Base-by-base conservation (phyloP, 2,797 vertebrate genomes). In the Scolopax rusticola region DNA sequence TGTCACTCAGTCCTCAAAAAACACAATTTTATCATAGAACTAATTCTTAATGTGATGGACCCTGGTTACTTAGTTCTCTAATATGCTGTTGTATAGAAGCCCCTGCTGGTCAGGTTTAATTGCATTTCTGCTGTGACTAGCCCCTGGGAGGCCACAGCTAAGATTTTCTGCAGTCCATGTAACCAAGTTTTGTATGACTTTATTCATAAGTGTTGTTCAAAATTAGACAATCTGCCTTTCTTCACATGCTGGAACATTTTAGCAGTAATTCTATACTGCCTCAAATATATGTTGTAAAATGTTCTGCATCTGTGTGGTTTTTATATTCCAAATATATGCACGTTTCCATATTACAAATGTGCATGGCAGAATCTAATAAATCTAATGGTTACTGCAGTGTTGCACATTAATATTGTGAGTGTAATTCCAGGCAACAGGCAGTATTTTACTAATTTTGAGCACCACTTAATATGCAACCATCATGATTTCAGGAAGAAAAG, bases 191-290 rank as follows among this genome's bases (percentile, higher is more conserved):
- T 70, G 65, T 76, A 90, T 59, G 2, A 80, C 71, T 94, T 90
- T 84, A 79, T 88, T 92, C 74, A 33, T 59, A 90, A 87, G 15
- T 48, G 76, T 68, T 87, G 21, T 82, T 84, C 16, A 4, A 81
- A 93, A 89, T 89, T 53, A 88, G 48, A 68, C 63, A 74, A 70
- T 90, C 27, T 87, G 40, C 77, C 86, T 92, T 94, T 85, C 70
- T 94, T 60, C 75, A 64, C 57, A 68, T 82, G 38, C 50, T 90
- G 78, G 64, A 80, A 90, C 60, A 68, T 94, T 95, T 91, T 79
- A 77, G 45, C 47, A 86, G 80, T 79, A 95, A 90, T 84, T 93
- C 83, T 90, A 93, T 89, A 88, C 77, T 74, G 32, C 48, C 77
- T 51, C 77, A 90, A 93, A 92, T 68, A 53, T 36, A 70, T 73